Evolutionary conservation across 2,888 invertebrate species (phyloP).

Genomic region (Diarsia brunnea): DNA sequence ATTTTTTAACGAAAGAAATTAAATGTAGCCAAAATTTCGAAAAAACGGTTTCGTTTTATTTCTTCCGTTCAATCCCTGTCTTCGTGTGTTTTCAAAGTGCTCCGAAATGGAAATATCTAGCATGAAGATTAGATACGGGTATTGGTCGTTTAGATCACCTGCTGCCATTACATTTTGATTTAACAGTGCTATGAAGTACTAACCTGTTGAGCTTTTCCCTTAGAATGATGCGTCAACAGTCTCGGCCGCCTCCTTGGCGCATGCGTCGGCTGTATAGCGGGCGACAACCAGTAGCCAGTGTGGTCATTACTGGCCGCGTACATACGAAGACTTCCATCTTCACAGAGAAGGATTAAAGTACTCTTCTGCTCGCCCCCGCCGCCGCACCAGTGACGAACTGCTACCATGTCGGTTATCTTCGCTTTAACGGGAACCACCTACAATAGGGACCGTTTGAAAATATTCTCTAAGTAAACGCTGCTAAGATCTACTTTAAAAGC

Average conservation of each 20-base stretch:
- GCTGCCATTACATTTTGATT: not conserved
- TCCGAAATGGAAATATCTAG: not conserved
- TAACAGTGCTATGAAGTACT: not conserved
- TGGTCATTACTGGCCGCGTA: conserved; percentile 97
- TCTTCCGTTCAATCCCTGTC: not conserved
- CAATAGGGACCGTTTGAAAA: not conserved
- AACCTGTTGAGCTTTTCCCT: conserved; percentile 84
- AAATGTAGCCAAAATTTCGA: not conserved
- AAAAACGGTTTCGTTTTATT: not conserved
- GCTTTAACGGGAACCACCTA: conserved; percentile 96
- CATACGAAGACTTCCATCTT: conserved; percentile 98
- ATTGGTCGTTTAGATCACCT: not conserved
- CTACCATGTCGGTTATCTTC: conserved; percentile 99
- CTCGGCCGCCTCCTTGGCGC: conserved; percentile 82
- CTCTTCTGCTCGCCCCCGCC: conserved; percentile 96
- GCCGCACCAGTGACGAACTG: conserved; percentile 96
- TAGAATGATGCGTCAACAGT: conserved; percentile 77
- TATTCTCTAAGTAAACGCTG: not conserved
- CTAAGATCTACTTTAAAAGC: conserved; percentile 24
- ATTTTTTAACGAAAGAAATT: not conserved
- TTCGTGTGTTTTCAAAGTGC: not conserved
- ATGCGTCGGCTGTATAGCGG: conserved; percentile 90
- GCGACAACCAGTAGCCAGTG: conserved; percentile 92
- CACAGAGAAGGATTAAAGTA: conserved; percentile 97
- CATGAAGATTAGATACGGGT: not conserved